A percentile compares a stretch with the other conserved stretches of the same genome.
Evolutionary conservation across 2,797 vertebrate species (phyloP).

Genomic region (Lindbergichthys nudifrons): DNA sequence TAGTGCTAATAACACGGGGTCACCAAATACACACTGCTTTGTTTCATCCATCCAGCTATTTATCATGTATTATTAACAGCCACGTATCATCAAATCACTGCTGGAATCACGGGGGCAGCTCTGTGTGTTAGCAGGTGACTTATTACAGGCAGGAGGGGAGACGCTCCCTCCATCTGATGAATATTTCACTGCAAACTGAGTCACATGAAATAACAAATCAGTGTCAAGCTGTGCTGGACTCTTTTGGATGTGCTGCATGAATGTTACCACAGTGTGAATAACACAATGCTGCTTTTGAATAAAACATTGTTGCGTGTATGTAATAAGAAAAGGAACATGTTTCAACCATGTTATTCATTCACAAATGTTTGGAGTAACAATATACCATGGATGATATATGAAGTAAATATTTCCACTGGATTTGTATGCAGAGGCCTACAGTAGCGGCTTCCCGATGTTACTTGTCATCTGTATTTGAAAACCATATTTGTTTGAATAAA

Average conservation of each 20-base stretch:
- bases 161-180: conserved; percentile 55
- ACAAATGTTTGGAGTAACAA: not conserved
- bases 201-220: conserved; percentile 59
- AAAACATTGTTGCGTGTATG: conserved; percentile 6
- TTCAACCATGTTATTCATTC: conserved; percentile 11
- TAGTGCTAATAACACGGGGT: conserved; percentile 81
- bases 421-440: conserved; percentile 21
- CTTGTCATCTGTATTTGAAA: conserved; percentile 40
- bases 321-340: not conserved
- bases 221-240: conserved; percentile 51
- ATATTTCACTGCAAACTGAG: conserved; percentile 58
- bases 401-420: conserved; percentile 22
- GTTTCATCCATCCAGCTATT: conserved; percentile 79
- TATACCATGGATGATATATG: conserved; percentile 25
- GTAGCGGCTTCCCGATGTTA: conserved; percentile 11
- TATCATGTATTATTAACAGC: conserved; percentile 81
- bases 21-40: conserved; percentile 80
- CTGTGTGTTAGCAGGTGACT: conserved; percentile 67
- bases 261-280: conserved; percentile 7
- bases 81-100: conserved; percentile 71
- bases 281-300: conserved; percentile 23
- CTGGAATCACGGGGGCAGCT: conserved; percentile 65
- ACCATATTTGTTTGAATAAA: conserved; percentile 50
- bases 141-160: conserved; percentile 53
- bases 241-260: conserved; percentile 14